Conservation (phyloP, 2,888 invertebrate species). For the Bombylius major region DNA sequence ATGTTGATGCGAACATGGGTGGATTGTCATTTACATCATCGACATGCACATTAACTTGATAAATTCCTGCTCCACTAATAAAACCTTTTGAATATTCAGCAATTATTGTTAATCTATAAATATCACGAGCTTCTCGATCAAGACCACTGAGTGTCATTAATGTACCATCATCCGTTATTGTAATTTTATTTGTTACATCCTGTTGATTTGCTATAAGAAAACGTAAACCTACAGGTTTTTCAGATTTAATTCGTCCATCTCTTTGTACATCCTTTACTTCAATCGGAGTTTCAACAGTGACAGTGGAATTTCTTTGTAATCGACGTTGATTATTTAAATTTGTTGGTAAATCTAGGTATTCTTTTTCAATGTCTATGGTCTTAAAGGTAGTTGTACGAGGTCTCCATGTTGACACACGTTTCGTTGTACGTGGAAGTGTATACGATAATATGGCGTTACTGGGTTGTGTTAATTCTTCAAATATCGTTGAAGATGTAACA, state of each 20-base stretch:
- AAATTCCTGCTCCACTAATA: slow-evolving; percentile 58
- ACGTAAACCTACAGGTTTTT: slow-evolving; percentile 40
- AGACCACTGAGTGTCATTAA: slow-evolving; percentile 63
- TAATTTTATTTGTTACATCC: slow-evolving; percentile 66
- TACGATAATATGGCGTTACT: background rate
- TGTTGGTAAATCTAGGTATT: background rate
- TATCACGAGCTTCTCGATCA: slow-evolving; percentile 61
- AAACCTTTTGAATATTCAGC: slow-evolving; percentile 62
- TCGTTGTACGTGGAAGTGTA: background rate
- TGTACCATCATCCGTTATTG: slow-evolving; percentile 64
- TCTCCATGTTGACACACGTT: slow-evolving; percentile 11
- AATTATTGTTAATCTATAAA: slow-evolving; percentile 65
- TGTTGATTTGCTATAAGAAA: slow-evolving; percentile 74
- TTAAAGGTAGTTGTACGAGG: slow-evolving; percentile 1
- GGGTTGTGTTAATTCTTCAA: background rate
- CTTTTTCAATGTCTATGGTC: background rate
- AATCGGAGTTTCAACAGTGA: too few relatives aligned
- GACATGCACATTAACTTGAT: slow-evolving; percentile 66
- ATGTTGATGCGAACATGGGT: slow-evolving; percentile 57
- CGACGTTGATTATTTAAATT: background rate
- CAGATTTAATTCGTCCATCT: slow-evolving; percentile 21
- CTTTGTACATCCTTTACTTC: background rate
- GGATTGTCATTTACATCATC: slow-evolving; percentile 82
- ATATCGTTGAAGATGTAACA: background rate
- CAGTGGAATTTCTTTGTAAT: slow-evolving; percentile 1